Percentiles rank a stretch among this genome's conserved stretches.
Evolutionary conservation across 2,113 vertebrate species (phyloP).

Genomic region (Brachypodius melanocephalos): DNA sequence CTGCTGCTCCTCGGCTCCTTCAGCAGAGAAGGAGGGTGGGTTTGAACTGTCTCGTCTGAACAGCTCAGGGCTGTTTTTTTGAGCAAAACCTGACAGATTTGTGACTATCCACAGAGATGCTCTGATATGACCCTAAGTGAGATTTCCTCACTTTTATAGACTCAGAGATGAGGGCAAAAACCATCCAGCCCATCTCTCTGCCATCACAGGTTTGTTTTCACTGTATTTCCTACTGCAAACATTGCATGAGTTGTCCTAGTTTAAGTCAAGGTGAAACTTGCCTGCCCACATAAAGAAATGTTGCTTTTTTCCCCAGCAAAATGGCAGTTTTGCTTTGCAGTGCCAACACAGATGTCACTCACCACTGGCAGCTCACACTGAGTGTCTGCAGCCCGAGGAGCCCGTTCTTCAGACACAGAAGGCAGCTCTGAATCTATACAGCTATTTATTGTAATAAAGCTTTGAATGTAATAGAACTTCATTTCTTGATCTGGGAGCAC

Average conservation of each 20-base stretch:
- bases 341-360: background rate
- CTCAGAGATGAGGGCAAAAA: background rate
- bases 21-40: background rate
- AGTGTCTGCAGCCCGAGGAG: background rate
- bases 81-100: background rate
- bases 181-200: background rate
- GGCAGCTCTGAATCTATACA: background rate
- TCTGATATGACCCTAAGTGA: background rate
- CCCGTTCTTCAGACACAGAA: background rate
- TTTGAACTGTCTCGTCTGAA: background rate
- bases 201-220: background rate
- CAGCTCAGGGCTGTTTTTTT: background rate
- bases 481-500: background rate
- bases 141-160: background rate
- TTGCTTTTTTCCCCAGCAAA: background rate
- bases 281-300: background rate
- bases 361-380: background rate
- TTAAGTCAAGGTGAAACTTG: constrained; percentile 35
- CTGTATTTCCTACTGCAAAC: background rate
- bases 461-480: background rate
- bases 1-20: background rate
- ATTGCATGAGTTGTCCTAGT: background rate
- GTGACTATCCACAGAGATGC: background rate
- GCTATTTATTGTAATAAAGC: background rate
- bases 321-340: background rate